These are phyloP conservation scores for Torymus texanus DNA, from an alignment of 2,888 invertebrate genomes.

Conservation along the genomic window DNA sequence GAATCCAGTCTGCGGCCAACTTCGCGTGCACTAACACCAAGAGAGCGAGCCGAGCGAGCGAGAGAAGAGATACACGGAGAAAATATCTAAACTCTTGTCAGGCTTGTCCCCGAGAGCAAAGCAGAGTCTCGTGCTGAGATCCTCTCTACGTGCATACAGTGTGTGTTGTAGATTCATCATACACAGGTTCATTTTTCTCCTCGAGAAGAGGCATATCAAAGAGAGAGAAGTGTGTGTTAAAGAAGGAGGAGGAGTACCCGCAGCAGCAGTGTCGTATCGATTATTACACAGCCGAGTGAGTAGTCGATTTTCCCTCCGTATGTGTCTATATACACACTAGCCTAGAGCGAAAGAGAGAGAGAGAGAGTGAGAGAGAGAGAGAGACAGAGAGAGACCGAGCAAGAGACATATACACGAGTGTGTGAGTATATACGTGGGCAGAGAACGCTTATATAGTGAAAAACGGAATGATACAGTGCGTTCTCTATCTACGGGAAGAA, in stretches of 20 bases:
- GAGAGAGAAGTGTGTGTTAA: background rate
- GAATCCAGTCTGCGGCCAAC: slow-evolving; percentile 53
- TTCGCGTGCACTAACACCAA: slow-evolving; percentile 22
- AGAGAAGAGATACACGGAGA: background rate
- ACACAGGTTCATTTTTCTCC: background rate
- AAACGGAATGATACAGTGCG: too few species aligned
- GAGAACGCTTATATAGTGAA: too few species aligned
- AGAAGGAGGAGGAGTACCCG: background rate
- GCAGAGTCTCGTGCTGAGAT: too few species aligned
- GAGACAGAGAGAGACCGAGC: slow-evolving; percentile 4
- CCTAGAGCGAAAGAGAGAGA: background rate
- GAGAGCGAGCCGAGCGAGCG: background rate
- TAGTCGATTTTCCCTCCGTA: background rate
- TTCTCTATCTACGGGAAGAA: too few species aligned
- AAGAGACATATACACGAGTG: background rate
- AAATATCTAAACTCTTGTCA: too few species aligned
- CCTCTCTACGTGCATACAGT: background rate
- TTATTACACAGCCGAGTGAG: background rate
- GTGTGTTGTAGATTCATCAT: too few species aligned
- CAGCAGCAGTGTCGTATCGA: background rate
- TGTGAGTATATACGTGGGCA: too few species aligned
- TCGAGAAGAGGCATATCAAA: too few species aligned
- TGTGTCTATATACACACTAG: background rate
- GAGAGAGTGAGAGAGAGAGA: background rate
- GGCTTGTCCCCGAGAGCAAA: too few species aligned